Percentiles rank a stretch among this genome's conserved stretches.
These are phyloP conservation scores for Apistogramma diplotaenia DNA, from an alignment of 2,113 vertebrate species.

Conservation along the genomic window DNA sequence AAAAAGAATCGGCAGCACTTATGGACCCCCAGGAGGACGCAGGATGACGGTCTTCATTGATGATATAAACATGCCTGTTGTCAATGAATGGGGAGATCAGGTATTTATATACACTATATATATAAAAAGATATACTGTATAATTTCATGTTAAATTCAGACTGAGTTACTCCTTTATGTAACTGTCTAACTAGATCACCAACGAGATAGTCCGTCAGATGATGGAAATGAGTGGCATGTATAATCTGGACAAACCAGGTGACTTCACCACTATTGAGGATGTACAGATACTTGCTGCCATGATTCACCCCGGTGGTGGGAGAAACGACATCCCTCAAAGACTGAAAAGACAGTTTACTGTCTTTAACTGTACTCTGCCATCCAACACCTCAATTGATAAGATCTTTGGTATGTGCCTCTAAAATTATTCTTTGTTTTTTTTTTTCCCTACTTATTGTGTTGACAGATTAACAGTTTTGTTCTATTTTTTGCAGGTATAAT, in stretches of 20 bases:
- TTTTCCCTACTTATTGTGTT: not conserved
- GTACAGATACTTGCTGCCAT: slow-evolving; percentile 89
- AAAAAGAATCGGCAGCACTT: slow-evolving; percentile 86
- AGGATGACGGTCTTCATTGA: slow-evolving; percentile 90
- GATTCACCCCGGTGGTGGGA: slow-evolving; percentile 90
- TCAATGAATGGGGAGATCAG: slow-evolving; percentile 95
- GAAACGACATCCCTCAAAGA: slow-evolving; percentile 89
- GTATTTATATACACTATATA: slow-evolving; percentile 58
- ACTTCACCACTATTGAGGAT: slow-evolving; percentile 85
- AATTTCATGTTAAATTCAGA: not conserved
- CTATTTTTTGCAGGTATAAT: slow-evolving; percentile 74
- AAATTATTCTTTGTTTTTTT: too few species aligned
- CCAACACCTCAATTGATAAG: slow-evolving; percentile 87
- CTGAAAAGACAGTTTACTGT: slow-evolving; percentile 89
- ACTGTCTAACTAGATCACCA: slow-evolving; percentile 81
- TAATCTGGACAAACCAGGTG: slow-evolving; percentile 89
- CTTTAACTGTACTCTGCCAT: slow-evolving; percentile 89
- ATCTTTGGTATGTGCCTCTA: slow-evolving; percentile 83
- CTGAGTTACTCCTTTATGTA: not conserved
- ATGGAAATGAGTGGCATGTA: slow-evolving; percentile 91
- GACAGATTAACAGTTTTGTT: not conserved
- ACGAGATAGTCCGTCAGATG: slow-evolving; percentile 89
- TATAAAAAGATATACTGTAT: not conserved
- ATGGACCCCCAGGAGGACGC: slow-evolving; percentile 86
- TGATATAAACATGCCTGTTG: slow-evolving; percentile 89